A percentile compares a stretch with the other conserved stretches of the same genome.
phyloP scores from a whole-genome alignment of 2,797 vertebrate species.

The Crenichthys baileyi region DNA sequence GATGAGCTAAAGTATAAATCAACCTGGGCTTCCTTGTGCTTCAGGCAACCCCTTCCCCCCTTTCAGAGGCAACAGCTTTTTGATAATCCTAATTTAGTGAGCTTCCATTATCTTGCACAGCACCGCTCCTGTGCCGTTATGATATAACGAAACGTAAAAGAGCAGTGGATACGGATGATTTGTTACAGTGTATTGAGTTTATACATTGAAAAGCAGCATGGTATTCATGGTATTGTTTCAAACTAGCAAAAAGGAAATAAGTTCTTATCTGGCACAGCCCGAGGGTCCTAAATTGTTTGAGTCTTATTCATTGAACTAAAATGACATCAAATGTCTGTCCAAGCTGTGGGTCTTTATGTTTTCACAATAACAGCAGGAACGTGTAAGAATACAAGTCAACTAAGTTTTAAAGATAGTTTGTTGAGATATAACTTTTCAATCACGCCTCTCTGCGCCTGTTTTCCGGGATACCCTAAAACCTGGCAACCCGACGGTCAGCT shows the following conservation, averaged over 20 bases:
- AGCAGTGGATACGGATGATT: neutral
- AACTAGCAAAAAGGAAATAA: neutral
- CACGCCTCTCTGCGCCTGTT: constrained; percentile 16
- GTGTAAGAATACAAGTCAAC: no score
- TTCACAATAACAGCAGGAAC: no score
- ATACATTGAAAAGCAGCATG: neutral
- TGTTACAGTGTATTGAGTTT: neutral
- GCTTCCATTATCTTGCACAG: neutral
- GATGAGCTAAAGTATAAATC: no score
- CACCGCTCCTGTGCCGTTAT: neutral
- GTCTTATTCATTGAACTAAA: no score
- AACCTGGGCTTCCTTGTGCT: no score
- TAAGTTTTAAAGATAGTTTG: neutral
- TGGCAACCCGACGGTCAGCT: constrained; percentile 65
- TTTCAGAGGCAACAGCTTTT: no score
- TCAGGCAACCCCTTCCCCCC: no score
- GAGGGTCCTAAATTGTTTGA: no score
- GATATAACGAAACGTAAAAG: neutral
- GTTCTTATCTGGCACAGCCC: no score
- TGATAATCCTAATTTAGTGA: neutral
- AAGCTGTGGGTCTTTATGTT: no score
- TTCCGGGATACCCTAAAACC: constrained; percentile 46
- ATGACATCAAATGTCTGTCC: no score
- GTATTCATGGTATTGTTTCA: neutral
- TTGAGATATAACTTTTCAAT: neutral